A percentile compares a stretch with the other conserved stretches of the same genome.
phyloP scores from a whole-genome alignment of 2,888 invertebrate species.

The Cremastinae sp. region DNA sequence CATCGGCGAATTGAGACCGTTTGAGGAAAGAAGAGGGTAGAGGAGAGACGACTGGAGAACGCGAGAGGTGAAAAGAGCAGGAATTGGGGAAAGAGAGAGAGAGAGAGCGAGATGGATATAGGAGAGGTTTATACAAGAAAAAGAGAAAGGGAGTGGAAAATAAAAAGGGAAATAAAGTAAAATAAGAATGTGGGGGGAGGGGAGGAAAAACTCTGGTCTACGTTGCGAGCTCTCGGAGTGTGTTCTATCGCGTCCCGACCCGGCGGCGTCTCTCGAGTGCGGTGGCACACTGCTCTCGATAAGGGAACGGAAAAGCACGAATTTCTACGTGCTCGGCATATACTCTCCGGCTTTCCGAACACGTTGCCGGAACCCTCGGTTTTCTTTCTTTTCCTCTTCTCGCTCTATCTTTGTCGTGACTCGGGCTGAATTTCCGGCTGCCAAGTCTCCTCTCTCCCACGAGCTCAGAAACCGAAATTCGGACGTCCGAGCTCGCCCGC shows the following conservation, averaged over 20 bases:
- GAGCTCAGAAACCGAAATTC: constrained; percentile 44
- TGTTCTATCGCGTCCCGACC: constrained; percentile 38
- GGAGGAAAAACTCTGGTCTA: constrained; percentile 34
- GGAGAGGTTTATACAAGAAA: background rate
- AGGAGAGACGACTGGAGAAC: constrained; percentile 10
- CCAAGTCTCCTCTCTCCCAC: constrained; percentile 17
- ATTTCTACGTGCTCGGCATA: constrained; percentile 76
- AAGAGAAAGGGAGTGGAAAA: constrained; percentile 1
- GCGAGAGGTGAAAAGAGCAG: constrained; percentile 3
- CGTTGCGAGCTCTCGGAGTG: constrained; percentile 6
- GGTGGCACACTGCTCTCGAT: constrained; percentile 63
- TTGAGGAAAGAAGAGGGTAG: constrained; percentile 35
- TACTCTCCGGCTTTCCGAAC: constrained; percentile 58
- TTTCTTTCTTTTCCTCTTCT: constrained; percentile 12
- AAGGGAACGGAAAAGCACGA: constrained; percentile 72
- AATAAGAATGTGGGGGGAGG: background rate
- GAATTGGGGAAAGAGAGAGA: background rate
- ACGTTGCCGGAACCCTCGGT: constrained; percentile 37
- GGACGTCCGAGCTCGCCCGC: constrained; percentile 35
- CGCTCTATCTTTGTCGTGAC: background rate
- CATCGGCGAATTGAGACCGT: constrained; percentile 62
- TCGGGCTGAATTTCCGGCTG: background rate
- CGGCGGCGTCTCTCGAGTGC: constrained; percentile 30
- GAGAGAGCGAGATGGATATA: constrained; percentile 8
- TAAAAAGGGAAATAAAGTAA: constrained; percentile 8